phyloP scores from a whole-genome alignment of 1,140 invertebrate genomes.

The Ostrea edulis region DNA sequence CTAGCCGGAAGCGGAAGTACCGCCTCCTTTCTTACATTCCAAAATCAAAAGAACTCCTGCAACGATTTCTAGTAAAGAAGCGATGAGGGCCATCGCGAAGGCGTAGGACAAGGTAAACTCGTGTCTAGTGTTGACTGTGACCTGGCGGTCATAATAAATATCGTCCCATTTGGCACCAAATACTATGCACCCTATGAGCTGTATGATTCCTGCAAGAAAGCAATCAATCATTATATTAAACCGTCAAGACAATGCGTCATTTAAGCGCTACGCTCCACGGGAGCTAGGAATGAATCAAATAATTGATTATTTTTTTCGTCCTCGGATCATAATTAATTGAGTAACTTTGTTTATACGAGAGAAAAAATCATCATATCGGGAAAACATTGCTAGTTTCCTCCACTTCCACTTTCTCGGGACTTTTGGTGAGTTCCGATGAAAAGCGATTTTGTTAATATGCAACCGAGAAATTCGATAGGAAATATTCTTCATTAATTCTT shows the following conservation, averaged over 20 bases:
- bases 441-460: too few relatives aligned
- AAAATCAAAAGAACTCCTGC: conserved; percentile 47
- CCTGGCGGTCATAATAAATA: not conserved
- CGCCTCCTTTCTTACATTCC: conserved; percentile 40
- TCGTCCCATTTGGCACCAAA: conserved; percentile 47
- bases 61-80: conserved; percentile 45
- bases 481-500: too few relatives aligned
- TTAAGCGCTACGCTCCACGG: too few relatives aligned
- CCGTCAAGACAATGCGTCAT: too few relatives aligned
- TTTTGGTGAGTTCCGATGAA: too few relatives aligned
- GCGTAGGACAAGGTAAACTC: conserved; percentile 43
- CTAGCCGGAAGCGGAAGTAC: conserved; percentile 41
- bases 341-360: too few relatives aligned
- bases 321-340: not conserved
- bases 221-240: not conserved
- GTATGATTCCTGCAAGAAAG: conserved; percentile 44
- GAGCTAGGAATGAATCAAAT: too few relatives aligned
- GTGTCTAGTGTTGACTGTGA: not conserved
- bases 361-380: too few relatives aligned
- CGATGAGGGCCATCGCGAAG: conserved; percentile 47
- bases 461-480: too few relatives aligned
- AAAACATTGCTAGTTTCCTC: too few relatives aligned
- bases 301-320: not conserved
- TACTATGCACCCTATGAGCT: conserved; percentile 46
- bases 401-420: too few relatives aligned